Conservation (phyloP, 2,888 invertebrate species). For the Phorcus lineatus region DNA sequence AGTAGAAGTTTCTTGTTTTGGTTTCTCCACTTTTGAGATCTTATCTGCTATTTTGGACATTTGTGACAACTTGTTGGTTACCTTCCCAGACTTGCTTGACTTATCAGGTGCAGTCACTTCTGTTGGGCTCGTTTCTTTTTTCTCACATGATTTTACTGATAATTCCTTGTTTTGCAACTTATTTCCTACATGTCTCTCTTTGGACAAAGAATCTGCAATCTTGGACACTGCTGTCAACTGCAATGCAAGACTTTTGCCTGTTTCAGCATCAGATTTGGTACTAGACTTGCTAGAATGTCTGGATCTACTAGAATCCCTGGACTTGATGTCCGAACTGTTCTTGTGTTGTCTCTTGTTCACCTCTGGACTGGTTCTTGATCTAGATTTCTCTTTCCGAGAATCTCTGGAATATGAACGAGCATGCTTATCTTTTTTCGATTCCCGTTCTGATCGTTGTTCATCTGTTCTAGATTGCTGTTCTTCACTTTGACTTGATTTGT, state of each 20-base stretch:
- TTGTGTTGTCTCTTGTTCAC: too few species aligned
- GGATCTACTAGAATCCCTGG: background rate
- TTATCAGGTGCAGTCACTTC: background rate
- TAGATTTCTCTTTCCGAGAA: too few species aligned
- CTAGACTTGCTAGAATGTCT: background rate
- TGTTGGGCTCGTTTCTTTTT: background rate
- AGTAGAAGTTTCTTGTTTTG: background rate
- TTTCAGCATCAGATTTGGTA: background rate
- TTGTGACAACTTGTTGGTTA: background rate
- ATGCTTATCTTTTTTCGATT: too few species aligned
- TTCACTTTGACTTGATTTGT: too few species aligned
- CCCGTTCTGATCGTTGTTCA: too few species aligned
- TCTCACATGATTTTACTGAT: background rate
- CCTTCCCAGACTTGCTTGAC: background rate
- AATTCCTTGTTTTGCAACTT: background rate
- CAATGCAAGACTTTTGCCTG: background rate
- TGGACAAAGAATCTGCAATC: background rate
- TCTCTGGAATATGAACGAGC: too few species aligned
- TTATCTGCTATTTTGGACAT: background rate
- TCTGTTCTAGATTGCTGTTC: too few species aligned
- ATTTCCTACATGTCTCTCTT: background rate
- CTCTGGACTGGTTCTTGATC: too few species aligned
- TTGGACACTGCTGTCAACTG: background rate
- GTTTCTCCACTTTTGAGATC: background rate
- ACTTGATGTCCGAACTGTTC: too few species aligned